phyloP scores from a whole-genome alignment of 2,113 vertebrate species.

The Chlamydotis undulata region DNA sequence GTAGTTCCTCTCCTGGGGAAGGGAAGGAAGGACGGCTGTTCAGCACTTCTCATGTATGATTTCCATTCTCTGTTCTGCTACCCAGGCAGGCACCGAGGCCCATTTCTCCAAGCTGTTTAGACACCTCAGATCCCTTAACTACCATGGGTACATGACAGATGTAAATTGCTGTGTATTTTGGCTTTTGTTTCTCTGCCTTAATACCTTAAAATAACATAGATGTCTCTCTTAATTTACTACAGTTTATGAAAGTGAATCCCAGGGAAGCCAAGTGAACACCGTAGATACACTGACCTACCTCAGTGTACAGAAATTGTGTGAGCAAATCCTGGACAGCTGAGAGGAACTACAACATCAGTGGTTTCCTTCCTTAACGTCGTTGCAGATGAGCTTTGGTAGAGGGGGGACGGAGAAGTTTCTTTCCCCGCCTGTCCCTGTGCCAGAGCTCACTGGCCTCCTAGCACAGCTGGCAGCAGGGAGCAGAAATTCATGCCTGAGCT shows the following conservation, averaged over 20 bases:
- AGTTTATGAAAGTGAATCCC: neutral
- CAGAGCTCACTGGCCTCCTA: neutral
- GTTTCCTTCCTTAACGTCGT: neutral
- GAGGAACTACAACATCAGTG: neutral
- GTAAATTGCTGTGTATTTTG: neutral
- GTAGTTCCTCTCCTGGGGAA: neutral
- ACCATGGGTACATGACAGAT: fast-evolving
- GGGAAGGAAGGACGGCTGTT: fast-evolving
- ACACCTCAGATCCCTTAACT: neutral
- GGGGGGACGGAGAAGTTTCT: neutral
- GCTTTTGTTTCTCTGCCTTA: neutral
- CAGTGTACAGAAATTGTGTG: neutral
- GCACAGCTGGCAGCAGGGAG: constrained; percentile 42
- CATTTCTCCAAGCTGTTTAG: neutral
- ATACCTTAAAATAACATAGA: neutral
- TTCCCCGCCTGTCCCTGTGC: neutral
- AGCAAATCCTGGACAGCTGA: neutral
- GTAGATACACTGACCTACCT: neutral
- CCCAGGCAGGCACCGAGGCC: neutral
- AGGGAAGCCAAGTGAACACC: neutral
- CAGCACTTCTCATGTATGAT: neutral
- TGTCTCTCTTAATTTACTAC: neutral
- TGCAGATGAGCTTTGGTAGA: neutral
- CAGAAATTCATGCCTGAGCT: constrained; percentile 7
- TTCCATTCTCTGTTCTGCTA: neutral